These are phyloP conservation scores for Campylomormyrus numenius DNA, from an alignment of 2,113 vertebrate species.

Conservation along the genomic window DNA sequence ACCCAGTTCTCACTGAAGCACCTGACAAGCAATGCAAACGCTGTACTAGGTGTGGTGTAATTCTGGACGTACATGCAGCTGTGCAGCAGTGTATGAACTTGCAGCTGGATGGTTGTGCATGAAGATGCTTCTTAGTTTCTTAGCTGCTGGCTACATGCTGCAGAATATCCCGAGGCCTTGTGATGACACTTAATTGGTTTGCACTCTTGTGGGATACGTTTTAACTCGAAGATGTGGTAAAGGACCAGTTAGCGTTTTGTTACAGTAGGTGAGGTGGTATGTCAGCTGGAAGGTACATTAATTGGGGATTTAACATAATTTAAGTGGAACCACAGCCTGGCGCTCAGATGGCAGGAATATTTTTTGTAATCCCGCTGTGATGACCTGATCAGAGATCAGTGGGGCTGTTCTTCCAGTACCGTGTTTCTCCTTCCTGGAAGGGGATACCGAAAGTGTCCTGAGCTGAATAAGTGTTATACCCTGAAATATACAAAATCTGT, in stretches of 20 bases:
- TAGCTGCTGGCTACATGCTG: not conserved
- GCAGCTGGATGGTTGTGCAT: not conserved
- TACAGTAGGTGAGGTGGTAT: not conserved
- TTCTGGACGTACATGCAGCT: not conserved
- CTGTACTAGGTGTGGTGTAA: not conserved
- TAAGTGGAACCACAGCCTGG: not conserved
- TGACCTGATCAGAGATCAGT: not conserved
- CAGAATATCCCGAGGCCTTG: not conserved
- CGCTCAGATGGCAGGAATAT: not conserved
- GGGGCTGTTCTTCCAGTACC: not conserved
- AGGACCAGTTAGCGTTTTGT: not conserved
- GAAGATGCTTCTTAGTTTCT: not conserved
- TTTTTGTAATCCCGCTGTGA: not conserved
- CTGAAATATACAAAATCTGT: not conserved
- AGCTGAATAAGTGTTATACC: not conserved
- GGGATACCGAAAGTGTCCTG: not conserved
- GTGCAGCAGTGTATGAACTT: not conserved
- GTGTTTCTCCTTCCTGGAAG: not conserved
- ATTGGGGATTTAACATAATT: not conserved
- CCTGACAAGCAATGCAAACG: not conserved
- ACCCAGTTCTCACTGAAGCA: not conserved
- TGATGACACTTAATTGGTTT: not conserved
- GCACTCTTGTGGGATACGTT: not conserved
- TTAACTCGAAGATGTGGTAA: not conserved
- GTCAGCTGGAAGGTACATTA: not conserved